These are phyloP conservation scores for Aplocera efformata DNA, from an alignment of 2,888 invertebrate genomes.

Conservation along the genomic window DNA sequence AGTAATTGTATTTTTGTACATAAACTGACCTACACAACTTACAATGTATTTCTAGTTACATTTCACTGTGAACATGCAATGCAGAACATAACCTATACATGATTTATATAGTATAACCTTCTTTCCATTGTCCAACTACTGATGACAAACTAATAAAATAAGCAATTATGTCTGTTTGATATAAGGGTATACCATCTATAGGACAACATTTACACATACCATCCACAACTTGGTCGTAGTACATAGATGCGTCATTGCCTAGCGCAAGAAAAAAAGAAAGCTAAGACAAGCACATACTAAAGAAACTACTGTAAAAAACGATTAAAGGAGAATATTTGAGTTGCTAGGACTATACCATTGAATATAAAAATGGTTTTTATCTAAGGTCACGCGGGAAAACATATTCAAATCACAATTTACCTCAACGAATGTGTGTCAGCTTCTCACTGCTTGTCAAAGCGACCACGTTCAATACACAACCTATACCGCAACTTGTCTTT, in stretches of 20 bases:
- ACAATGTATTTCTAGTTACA: no score
- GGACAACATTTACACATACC: slow-evolving; percentile 11
- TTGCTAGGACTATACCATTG: background rate
- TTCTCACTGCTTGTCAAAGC: slow-evolving; percentile 62
- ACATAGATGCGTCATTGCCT: slow-evolving; percentile 62
- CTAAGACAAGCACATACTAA: slow-evolving; percentile 9
- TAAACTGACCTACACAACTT: no score
- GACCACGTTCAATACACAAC: slow-evolving; percentile 76
- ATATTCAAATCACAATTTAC: slow-evolving; percentile 44
- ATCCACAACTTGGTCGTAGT: slow-evolving; percentile 33
- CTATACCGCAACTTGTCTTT: slow-evolving; percentile 58
- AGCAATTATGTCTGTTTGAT: background rate
- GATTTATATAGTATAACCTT: slow-evolving; percentile 9
- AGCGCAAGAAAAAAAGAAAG: slow-evolving; percentile 49
- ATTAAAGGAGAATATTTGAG: background rate
- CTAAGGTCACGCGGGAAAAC: slow-evolving; percentile 11
- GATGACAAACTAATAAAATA: slow-evolving; percentile 13
- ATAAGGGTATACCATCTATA: slow-evolving; percentile 2
- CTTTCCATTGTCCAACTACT: slow-evolving; percentile 11
- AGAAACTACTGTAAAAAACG: slow-evolving; percentile 6
- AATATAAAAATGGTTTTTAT: slow-evolving; percentile 2
- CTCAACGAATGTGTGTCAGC: slow-evolving; percentile 59
- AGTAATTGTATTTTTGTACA: no score
- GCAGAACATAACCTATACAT: slow-evolving; percentile 18
- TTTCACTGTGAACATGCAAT: no score